These are phyloP conservation scores for Blomia tropicalis DNA, from an alignment of 2,888 invertebrate species.

Conservation along the genomic window DNA sequence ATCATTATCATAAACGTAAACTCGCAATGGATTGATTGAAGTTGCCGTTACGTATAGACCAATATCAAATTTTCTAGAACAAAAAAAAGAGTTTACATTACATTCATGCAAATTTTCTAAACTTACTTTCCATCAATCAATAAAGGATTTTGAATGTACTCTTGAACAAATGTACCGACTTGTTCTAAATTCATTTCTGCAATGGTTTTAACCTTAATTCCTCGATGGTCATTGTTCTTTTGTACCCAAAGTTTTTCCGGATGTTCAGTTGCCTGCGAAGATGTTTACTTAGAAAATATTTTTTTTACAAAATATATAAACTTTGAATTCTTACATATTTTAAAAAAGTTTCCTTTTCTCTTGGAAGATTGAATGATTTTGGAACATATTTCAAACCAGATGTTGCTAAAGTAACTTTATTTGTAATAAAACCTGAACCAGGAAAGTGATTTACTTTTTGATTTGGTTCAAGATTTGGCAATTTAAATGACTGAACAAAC, in stretches of 20 bases:
- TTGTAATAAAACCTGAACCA: conserved; percentile 78
- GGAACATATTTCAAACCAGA: conserved; percentile 60
- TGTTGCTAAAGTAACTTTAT: conserved; percentile 74
- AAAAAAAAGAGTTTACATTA: conserved; percentile 26
- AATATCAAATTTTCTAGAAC: conserved; percentile 68
- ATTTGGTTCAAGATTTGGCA: conserved; percentile 45
- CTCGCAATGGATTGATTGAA: conserved; percentile 70
- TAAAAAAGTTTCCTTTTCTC: conserved; percentile 51
- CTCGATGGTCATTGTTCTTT: conserved; percentile 78
- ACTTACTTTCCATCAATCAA: conserved; percentile 61
- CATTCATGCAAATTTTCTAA: not conserved
- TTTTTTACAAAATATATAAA: not conserved
- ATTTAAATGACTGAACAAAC: conserved; percentile 39
- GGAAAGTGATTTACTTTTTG: conserved; percentile 41
- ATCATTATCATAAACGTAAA: conserved; percentile 76
- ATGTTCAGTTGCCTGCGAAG: conserved; percentile 43
- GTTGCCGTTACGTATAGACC: conserved; percentile 83
- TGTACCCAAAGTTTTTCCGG: conserved; percentile 63
- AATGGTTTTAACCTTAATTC: conserved; percentile 57
- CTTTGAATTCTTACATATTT: conserved; percentile 43
- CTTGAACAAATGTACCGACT: conserved; percentile 68
- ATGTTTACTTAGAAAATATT: not conserved
- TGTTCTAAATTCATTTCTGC: conserved; percentile 52
- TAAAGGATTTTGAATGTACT: conserved; percentile 70
- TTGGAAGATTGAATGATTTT: conserved; percentile 68